Conservation (phyloP, 1,140 invertebrate genomes). For the Batillaria attramentaria region DNA sequence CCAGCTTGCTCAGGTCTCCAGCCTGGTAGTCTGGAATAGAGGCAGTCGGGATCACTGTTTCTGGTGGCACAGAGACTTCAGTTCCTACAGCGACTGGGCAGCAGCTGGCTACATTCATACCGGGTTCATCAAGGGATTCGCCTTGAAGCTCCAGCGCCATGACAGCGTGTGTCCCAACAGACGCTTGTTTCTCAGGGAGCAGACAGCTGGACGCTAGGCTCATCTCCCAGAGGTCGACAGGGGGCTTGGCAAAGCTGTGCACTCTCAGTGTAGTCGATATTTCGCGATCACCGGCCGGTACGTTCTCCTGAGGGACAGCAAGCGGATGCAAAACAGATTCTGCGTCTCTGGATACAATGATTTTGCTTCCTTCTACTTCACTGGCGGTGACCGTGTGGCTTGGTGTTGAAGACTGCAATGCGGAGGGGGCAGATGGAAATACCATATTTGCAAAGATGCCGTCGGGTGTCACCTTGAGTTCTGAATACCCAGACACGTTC, state of each 20-base stretch:
- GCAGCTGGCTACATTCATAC: not conserved
- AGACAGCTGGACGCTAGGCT: not conserved
- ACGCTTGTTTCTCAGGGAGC: not conserved
- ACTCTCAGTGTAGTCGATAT: not conserved
- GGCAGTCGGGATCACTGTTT: not conserved
- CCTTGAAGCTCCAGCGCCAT: conserved; percentile 4
- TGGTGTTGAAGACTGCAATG: not conserved
- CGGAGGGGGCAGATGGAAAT: not conserved
- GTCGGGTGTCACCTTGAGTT: not conserved
- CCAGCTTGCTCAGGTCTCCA: no score
- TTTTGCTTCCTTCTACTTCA: not conserved
- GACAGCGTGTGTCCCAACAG: not conserved
- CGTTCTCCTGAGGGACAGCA: not conserved
- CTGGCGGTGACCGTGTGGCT: not conserved
- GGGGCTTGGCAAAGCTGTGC: not conserved
- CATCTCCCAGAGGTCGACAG: not conserved
- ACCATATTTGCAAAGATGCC: not conserved
- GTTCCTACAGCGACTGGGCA: not conserved
- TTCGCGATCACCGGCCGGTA: not conserved
- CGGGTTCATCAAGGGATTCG: not conserved
- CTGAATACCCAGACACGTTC: not conserved
- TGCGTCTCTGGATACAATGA: not conserved
- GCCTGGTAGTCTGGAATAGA: not conserved
- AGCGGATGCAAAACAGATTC: not conserved
- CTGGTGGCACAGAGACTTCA: not conserved